Base-by-base conservation (phyloP, 37 sponge, comb jelly and placozoan species). In the Oscarella lobularis region DNA sequence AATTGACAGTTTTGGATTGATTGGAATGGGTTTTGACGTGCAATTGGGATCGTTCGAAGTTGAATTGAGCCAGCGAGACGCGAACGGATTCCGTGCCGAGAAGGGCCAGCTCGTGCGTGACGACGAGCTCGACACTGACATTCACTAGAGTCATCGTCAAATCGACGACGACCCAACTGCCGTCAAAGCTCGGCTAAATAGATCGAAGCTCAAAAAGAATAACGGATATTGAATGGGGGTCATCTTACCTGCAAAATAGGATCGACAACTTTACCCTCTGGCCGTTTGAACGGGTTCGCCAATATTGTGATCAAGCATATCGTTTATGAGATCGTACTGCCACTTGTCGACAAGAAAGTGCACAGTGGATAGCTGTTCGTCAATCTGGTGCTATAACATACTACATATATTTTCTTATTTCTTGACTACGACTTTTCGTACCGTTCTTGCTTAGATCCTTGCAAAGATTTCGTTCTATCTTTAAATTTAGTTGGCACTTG, bases 231-330 rank as follows among this genome's bases (percentile, higher is more conserved):
- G n/a, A n/a, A n/a, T n/a, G n/a, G n/a, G n/a, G n/a, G n/a, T n/a
- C n/a, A n/a, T n/a, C n/a, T n/a, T n/a, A 90, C 92, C 78, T 77
- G 88, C 41, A 73, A 82, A 2, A 92, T 79, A 35, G 93, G 93
- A 39, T 92, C 93, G 3, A 72, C 78, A 39, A 92, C 88, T 38
- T 86, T 84, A 60, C 81, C 77, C 36, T 77, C 83, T 14, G 93
- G 93, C 41, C 85, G 88, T 77, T 92, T 90, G 84, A 96, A 96
- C 75, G 33, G 39, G 41, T 67, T 96, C 96, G 14, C 92, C 92
- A 0, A 96, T 80, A 67, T 96, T 96, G 88, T 90, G 83, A 66
- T 81, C 88, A 0, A 96, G 66, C 32, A 96, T 81, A 4, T 89
- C 93, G 67, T 92, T 96, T 27, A 96, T 77, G 41, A 83, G 79